Conservation (phyloP, 2,113 vertebrate species). For the Oreochromis spilurus region DNA sequence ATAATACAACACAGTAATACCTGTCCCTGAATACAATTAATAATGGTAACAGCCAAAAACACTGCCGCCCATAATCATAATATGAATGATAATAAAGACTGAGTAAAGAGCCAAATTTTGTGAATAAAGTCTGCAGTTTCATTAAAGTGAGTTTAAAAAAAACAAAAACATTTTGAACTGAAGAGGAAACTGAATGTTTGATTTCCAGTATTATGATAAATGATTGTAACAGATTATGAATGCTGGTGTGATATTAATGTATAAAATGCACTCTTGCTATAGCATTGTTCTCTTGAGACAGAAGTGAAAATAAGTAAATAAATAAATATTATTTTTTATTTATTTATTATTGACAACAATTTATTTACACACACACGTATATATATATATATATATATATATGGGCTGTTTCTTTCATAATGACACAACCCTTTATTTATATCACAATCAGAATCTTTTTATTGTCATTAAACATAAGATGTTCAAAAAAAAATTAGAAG, state of each 20-base stretch:
- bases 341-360: not conserved
- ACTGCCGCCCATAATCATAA: not conserved
- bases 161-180: not conserved
- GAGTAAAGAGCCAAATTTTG: not conserved
- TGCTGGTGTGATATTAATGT: not conserved
- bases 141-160: not conserved
- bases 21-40: not conserved
- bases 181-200: not conserved
- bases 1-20: not conserved
- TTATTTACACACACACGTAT: not conserved
- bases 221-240: not conserved
- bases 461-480: not conserved
- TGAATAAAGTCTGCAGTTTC: not conserved
- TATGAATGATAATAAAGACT: not conserved
- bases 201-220: not conserved
- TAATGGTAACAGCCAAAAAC: not conserved
- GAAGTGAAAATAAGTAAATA: too few species aligned
- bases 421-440: not conserved
- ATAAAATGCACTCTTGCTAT: not conserved
- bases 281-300: not conserved
- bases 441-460: not conserved
- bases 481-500: not conserved
- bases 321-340: not conserved
- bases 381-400: not conserved
- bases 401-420: not conserved